Base-by-base conservation (phyloP, 2,888 invertebrate genomes). In the Cybosia mesomella region DNA sequence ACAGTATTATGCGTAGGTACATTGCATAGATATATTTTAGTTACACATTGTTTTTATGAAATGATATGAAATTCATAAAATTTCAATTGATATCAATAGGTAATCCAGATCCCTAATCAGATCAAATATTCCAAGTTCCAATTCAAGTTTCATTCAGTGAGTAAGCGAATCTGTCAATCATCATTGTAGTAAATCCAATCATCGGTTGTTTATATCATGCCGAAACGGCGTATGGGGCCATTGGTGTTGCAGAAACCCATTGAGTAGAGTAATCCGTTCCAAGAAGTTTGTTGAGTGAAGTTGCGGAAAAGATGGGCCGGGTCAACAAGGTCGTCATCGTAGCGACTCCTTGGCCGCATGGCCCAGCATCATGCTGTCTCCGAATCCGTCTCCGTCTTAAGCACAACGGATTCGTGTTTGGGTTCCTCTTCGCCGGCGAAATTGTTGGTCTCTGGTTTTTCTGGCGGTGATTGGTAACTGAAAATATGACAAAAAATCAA, bases 321-420 rank as follows among this genome's bases (percentile, higher is more conserved):
- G 76, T 86, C 81, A 64, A 80, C 80, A 70, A 72, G 64, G 70
- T 81, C 80, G 68, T 71, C 59, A 54, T 53, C 67, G 49, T 69
- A 74, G 72, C 69, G 63, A 67, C 70, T 70, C 68, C 57, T 54
- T 11, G 32, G 73, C 18, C 32, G 61, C 28, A 10, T 15, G 57
- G 64, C 65, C 58, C 1, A 53, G 57, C 82, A 91, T 92, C 92
- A 92, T 86, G 83, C 85, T 49, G 87, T 74, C 72, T 90, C 91
- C 0, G 82, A 68, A 36, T 86, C 87, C 0, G 86, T 77, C 53
- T 89, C 91, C n/a, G 79, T 71, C 69, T 86, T 85, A 18, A 88
- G 83, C 3, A 81, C 74, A 57, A 78, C 80, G 36, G 85, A 74
- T 61, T 88, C 88, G 18, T 18, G 21, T 18, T 58, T 60, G 63